A percentile compares a stretch with the other conserved stretches of the same genome.
Evolutionary conservation across 2,888 invertebrate species (phyloP).

Genomic region (Dasypolia templi): DNA sequence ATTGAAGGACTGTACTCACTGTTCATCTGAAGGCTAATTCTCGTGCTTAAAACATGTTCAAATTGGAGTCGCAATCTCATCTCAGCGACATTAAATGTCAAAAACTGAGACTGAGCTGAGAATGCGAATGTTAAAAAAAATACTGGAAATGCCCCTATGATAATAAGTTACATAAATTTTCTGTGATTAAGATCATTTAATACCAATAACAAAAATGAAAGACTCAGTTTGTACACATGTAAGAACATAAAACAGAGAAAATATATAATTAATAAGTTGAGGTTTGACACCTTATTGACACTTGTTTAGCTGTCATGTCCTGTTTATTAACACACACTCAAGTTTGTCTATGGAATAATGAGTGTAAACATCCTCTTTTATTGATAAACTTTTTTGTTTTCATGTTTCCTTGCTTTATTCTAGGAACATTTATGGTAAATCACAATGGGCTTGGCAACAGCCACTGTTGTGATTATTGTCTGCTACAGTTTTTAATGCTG

Average conservation of each 20-base stretch:
- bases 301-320: slow-evolving; percentile 1
- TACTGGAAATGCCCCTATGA: too few species aligned
- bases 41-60: too few species aligned
- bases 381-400: slow-evolving; percentile 23
- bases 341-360: slow-evolving; percentile 33
- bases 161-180: too few species aligned
- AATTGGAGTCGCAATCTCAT: too few species aligned
- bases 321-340: slow-evolving; percentile 44
- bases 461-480: background rate
- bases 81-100: too few species aligned
- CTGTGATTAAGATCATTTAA: background rate
- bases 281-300: background rate
- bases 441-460: background rate
- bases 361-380: slow-evolving; percentile 49
- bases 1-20: background rate
- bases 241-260: background rate
- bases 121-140: too few species aligned
- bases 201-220: background rate
- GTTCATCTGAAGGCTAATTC: too few species aligned
- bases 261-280: background rate
- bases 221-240: background rate
- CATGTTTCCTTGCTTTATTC: slow-evolving; percentile 17
- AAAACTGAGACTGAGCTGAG: too few species aligned
- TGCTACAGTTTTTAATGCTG: background rate
- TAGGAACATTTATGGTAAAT: slow-evolving; percentile 9